These are phyloP conservation scores for Meghimatium bilineatum DNA, from an alignment of 2,888 invertebrate species.

Conservation along the genomic window DNA sequence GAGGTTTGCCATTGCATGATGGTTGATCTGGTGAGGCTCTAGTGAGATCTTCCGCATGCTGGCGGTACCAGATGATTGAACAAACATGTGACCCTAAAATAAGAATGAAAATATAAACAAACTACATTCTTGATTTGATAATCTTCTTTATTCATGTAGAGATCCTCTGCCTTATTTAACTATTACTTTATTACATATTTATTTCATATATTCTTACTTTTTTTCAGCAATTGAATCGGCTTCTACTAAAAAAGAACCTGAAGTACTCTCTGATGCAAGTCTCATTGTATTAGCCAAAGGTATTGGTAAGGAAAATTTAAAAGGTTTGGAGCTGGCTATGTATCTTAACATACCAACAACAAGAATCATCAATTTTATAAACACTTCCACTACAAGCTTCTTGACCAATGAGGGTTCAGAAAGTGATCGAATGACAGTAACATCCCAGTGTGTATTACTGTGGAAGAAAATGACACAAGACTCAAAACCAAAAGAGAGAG, in stretches of 20 bases:
- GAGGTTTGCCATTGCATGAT: too few relatives aligned
- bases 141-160: too few relatives aligned
- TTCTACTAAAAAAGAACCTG: constrained; percentile 58
- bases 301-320: constrained; percentile 57
- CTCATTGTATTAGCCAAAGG: constrained; percentile 59
- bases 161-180: too few relatives aligned
- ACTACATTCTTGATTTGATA: too few relatives aligned
- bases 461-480: constrained; percentile 62
- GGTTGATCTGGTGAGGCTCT: too few relatives aligned
- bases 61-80: too few relatives aligned
- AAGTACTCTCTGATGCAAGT: constrained; percentile 61
- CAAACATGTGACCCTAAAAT: too few relatives aligned
- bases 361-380: constrained; percentile 61
- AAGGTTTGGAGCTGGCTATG: constrained; percentile 63
- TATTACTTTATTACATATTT: background rate
- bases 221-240: constrained; percentile 3
- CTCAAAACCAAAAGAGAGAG: constrained; percentile 64
- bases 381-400: constrained; percentile 50
- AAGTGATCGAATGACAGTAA: constrained; percentile 43
- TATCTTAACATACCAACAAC: constrained; percentile 66
- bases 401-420: constrained; percentile 51
- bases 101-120: too few relatives aligned
- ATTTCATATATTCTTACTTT: background rate
- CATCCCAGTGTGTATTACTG: constrained; percentile 59
- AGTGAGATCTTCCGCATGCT: too few relatives aligned